These are phyloP conservation scores for Apamea crenata DNA, from an alignment of 2,888 invertebrate species.

Conservation along the genomic window DNA sequence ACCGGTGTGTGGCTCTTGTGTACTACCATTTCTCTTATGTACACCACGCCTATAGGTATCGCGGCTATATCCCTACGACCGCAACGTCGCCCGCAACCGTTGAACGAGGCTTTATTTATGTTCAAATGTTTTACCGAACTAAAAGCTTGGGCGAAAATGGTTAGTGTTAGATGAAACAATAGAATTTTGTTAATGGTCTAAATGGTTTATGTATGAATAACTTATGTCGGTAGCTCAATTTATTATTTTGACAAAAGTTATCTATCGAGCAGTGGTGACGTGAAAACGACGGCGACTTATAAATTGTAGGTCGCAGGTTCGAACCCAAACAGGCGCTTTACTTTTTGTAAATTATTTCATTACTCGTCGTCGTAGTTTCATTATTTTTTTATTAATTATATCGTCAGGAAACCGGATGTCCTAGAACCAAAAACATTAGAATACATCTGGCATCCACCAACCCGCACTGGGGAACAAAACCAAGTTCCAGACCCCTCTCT, in stretches of 20 bases:
- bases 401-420: not conserved
- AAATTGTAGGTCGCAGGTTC: not conserved
- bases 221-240: not conserved
- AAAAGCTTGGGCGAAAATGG: conserved; percentile 35
- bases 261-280: not conserved
- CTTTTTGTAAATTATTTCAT: not conserved
- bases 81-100: conserved; percentile 61
- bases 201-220: not conserved
- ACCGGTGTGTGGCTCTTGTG: conserved; percentile 29
- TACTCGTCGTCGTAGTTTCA: no score
- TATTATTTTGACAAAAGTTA: not conserved
- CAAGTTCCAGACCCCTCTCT: not conserved
- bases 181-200: conserved; percentile 4
- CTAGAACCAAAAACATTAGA: not conserved
- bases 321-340: not conserved
- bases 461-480: not conserved
- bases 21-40: conserved; percentile 57
- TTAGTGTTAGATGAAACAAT: conserved; percentile 32
- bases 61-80: conserved; percentile 52
- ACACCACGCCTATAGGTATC: conserved; percentile 43
- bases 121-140: conserved; percentile 46
- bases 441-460: no score
- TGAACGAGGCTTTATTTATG: conserved; percentile 62
- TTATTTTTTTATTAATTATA: no score
- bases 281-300: not conserved